Evolutionary conservation across 30 jellyfish, hydroid and myxozoan species (phyloP), one percentile per base, ranked within the genome.

Genomic region (Euphysa ruthae): DNA sequence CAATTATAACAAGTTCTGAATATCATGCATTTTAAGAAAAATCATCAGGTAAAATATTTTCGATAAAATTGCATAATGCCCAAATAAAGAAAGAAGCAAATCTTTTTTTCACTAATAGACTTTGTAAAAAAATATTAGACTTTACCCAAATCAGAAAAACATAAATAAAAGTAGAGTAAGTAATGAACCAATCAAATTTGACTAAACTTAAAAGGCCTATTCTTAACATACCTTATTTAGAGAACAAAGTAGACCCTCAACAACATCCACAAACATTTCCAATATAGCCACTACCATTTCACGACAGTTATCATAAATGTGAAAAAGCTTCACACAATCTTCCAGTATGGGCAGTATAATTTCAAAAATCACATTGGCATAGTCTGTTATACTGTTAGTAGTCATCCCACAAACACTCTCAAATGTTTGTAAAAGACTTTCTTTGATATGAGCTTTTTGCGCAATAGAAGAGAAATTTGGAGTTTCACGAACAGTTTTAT

Each of bases 401-500:
- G 94, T 61, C 25, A 88, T 61, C 2, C 97, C 97, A 71, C 97
- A 93, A 78, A 88, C 49, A 16, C 95, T 54, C 44, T 88, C 97
- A 30, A 88, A 33, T 32, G 82, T 60, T 3, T 72, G 61, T 2
- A 88, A 58, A n/a, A 88, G 55, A 29, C 60, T 73, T 31, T 63
- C 80, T 19, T 75, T 52, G 32, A 79, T 84, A 13, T 63, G 52
- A 26, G 75, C 94, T 20, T 78, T 69, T 33, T 78, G 94, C 14
- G 78, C 46, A 35, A 77, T 58, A 22, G 63, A 49, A 16, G 34
- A 54, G 35, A 82, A 80, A 43, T 74, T 61, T 18, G 76, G 73
- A 26, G 70, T 76, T 19, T 54, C 43, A 38, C 79, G 71, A 21
- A 81, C 51, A 2, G 55, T 66, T 65, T 68, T 61, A 74, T 88